These are phyloP conservation scores for Hydropsyche tenuis DNA, from an alignment of 1,140 invertebrate species.

Conservation along the genomic window DNA sequence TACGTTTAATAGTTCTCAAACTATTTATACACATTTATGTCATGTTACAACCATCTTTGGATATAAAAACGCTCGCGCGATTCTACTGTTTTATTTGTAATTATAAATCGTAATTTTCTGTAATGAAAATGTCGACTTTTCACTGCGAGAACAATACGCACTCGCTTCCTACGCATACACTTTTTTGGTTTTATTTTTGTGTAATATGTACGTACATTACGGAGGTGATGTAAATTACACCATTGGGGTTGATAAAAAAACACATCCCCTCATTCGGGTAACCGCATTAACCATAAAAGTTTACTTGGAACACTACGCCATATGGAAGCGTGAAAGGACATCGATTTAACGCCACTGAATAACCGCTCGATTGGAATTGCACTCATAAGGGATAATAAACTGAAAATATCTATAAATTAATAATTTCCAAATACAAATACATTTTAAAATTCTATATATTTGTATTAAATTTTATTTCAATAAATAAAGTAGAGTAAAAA, in stretches of 20 bases:
- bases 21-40: slow-evolving; percentile 27
- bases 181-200: neutral
- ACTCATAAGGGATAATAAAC: slow-evolving; percentile 11
- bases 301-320: slow-evolving; percentile 32
- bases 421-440: too few relatives aligned
- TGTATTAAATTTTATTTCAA: neutral
- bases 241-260: slow-evolving; percentile 20
- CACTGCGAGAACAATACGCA: neutral
- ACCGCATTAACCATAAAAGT: slow-evolving; percentile 40
- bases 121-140: slow-evolving; percentile 12
- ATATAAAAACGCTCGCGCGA: neutral
- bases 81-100: slow-evolving; percentile 1
- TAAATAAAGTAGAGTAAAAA: neutral
- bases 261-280: slow-evolving; percentile 27
- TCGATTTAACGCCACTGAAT: slow-evolving; percentile 41
- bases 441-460: neutral
- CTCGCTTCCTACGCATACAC: too few relatives aligned
- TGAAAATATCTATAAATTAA: neutral
- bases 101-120: slow-evolving; percentile 17
- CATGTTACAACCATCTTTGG: slow-evolving; percentile 19
- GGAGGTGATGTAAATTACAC: slow-evolving; percentile 31
- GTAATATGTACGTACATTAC: neutral
- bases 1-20: slow-evolving; percentile 25
- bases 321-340: slow-evolving; percentile 46
- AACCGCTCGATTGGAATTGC: slow-evolving; percentile 36